Conservation (phyloP, 1,140 invertebrate genomes). For the Nasonia vitripennis region DNA sequence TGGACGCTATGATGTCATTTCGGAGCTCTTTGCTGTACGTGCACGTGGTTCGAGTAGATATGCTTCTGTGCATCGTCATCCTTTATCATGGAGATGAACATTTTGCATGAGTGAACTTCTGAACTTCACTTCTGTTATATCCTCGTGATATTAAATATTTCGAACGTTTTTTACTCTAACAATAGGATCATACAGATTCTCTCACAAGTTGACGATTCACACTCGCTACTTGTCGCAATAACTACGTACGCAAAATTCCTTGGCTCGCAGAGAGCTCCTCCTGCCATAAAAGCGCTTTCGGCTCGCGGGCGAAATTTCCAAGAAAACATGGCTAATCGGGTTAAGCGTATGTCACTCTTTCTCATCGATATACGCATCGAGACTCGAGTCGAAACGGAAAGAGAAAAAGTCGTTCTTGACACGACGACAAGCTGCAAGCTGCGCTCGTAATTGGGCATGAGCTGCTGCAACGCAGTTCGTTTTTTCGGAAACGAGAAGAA, state of each 20-base stretch:
- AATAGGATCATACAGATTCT: neutral
- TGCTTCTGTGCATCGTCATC: no score
- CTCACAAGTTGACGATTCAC: neutral
- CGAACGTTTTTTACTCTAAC: no score
- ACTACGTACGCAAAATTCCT: neutral
- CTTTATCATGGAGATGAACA: no score
- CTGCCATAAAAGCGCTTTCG: constrained; percentile 1
- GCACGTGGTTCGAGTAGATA: neutral
- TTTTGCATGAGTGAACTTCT: no score
- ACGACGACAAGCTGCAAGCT: neutral
- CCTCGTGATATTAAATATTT: no score
- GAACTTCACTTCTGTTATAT: no score
- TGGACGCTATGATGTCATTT: neutral
- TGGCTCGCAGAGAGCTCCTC: neutral
- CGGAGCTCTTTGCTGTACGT: no score
- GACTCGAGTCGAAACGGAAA: neutral
- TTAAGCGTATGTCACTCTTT: constrained; percentile 54
- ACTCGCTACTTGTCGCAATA: no score
- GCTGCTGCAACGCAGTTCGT: neutral
- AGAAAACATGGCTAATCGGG: constrained; percentile 55
- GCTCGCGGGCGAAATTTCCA: constrained; percentile 19
- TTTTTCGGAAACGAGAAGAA: constrained; percentile 37
- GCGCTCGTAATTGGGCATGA: constrained; percentile 46
- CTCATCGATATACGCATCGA: neutral
- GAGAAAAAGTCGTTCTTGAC: constrained; percentile 47